These are phyloP conservation scores for Lepus oiostolus DNA, from an alignment of 2,797 vertebrate genomes.

Conservation along the genomic window DNA sequence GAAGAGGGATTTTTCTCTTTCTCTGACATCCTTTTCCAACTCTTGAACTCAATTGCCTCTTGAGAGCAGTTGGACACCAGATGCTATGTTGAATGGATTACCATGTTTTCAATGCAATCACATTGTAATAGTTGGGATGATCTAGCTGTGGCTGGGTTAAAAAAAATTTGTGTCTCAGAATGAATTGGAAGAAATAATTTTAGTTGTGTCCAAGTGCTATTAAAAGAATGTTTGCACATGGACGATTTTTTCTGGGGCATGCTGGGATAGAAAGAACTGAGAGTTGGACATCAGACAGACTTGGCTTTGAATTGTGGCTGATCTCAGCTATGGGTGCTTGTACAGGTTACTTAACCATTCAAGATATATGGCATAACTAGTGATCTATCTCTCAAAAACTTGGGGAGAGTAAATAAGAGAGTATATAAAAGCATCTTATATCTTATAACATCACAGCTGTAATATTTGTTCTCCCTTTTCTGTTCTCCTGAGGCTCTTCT, in stretches of 20 bases:
- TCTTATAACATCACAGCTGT: neutral
- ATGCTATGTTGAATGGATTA: slow-evolving; percentile 78
- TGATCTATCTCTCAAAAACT: neutral
- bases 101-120: slow-evolving; percentile 57
- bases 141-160: slow-evolving; percentile 36
- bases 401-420: neutral
- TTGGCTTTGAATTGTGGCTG: slow-evolving; percentile 23
- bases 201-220: slow-evolving; percentile 19
- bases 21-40: neutral
- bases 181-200: slow-evolving; percentile 37
- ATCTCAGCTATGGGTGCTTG: neutral
- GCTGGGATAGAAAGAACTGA: neutral
- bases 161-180: slow-evolving; percentile 35
- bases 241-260: neutral
- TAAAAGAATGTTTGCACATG: slow-evolving; percentile 21
- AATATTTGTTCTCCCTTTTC: neutral
- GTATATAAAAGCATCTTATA: neutral
- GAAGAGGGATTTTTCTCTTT: slow-evolving; percentile 54
- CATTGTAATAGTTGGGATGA: slow-evolving; percentile 59
- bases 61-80: slow-evolving; percentile 78
- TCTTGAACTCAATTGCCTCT: slow-evolving; percentile 75
- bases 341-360: neutral
- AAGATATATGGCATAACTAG: neutral
- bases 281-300: neutral
- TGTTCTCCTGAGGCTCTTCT: neutral